phyloP scores from a whole-genome alignment of 2,113 vertebrate genomes.

The Gobio gobio region DNA sequence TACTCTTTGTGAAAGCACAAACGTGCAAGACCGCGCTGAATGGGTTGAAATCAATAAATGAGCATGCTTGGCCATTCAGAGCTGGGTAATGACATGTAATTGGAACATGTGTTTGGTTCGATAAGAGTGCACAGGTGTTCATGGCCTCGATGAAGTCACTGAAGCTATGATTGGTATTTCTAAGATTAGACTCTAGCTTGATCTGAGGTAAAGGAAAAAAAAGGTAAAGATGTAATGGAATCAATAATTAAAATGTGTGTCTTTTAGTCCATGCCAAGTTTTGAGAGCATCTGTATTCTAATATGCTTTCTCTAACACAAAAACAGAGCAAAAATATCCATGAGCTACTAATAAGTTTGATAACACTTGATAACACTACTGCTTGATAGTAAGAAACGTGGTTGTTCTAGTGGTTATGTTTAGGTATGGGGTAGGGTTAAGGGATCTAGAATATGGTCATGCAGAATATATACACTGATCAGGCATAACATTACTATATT shows the following conservation, averaged over 20 bases:
- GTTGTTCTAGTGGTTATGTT: too few species aligned
- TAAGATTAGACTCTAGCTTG: not conserved
- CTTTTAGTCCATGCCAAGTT: not conserved
- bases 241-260: not conserved
- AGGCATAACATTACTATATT: too few species aligned
- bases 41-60: constrained; percentile 53
- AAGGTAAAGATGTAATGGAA: not conserved
- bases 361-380: too few species aligned
- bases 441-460: too few species aligned
- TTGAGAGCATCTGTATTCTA: not conserved
- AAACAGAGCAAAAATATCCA: not conserved
- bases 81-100: constrained; percentile 45
- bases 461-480: too few species aligned
- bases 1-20: constrained; percentile 15
- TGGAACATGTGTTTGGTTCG: constrained; percentile 53
- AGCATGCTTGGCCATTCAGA: constrained; percentile 45
- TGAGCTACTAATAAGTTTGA: too few species aligned
- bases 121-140: constrained; percentile 30
- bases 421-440: too few species aligned
- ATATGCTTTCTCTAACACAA: not conserved
- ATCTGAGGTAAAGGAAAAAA: not conserved
- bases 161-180: not conserved
- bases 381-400: too few species aligned
- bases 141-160: constrained; percentile 2
- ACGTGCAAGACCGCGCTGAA: not conserved